Percentiles rank a stretch among this genome's conserved stretches.
Evolutionary conservation across 1,140 invertebrate species (phyloP).

Genomic region (Phortica variegata): DNA sequence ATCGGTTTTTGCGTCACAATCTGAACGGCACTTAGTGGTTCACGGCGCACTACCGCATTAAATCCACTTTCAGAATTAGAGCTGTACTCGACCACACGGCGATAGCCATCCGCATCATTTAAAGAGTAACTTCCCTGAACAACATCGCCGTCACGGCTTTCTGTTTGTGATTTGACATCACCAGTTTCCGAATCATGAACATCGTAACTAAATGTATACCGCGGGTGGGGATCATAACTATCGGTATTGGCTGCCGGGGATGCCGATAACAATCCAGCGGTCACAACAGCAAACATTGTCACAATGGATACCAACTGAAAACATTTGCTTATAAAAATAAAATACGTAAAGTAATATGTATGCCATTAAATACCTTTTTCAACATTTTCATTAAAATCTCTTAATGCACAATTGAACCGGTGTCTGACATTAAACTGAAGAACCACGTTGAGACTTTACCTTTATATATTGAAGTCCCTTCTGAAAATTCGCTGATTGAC

Average conservation of each 20-base stretch:
- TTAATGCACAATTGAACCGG: conserved; percentile 18
- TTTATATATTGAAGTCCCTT: conserved; percentile 28
- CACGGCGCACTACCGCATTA: conserved; percentile 52
- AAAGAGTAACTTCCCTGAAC: conserved; percentile 60
- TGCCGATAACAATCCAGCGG: conserved; percentile 24
- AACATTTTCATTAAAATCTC: background rate
- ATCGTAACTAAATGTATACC: conserved; percentile 61
- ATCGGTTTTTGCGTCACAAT: background rate
- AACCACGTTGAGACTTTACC: background rate
- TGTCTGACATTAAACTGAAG: conserved; percentile 20
- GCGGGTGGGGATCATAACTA: conserved; percentile 47
- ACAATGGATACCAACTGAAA: conserved; percentile 18
- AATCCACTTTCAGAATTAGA: conserved; percentile 51
- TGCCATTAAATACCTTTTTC: too few species aligned
- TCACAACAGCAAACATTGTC: conserved; percentile 16
- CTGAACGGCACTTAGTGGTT: conserved; percentile 42
- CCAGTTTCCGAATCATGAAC: conserved; percentile 61
- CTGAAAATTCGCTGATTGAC: conserved; percentile 17
- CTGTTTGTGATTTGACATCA: conserved; percentile 63
- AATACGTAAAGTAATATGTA: too few species aligned
- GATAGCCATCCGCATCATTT: conserved; percentile 54
- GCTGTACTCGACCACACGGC: conserved; percentile 53
- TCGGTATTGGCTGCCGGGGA: conserved; percentile 18
- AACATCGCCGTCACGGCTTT: conserved; percentile 62
- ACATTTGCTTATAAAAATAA: too few species aligned